These are phyloP conservation scores for Mimumesa dahlbomi DNA, from an alignment of 2,888 invertebrate species.

Conservation along the genomic window DNA sequence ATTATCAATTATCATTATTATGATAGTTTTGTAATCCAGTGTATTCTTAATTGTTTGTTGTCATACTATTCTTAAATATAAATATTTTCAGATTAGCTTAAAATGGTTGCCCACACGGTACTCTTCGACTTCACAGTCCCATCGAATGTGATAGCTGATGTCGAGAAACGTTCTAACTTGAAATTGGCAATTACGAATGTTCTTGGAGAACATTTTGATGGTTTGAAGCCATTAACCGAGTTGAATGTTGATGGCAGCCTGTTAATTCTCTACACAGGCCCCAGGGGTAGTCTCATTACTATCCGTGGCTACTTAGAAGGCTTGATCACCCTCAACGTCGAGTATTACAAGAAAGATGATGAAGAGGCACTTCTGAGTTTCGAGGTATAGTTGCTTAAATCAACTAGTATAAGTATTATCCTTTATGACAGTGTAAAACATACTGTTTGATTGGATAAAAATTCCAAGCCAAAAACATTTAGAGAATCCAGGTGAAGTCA, in stretches of 20 bases:
- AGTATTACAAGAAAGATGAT: conserved; percentile 89
- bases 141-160: conserved; percentile 85
- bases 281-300: conserved; percentile 86
- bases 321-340: conserved; percentile 90
- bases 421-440: too few relatives aligned
- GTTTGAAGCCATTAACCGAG: conserved; percentile 86
- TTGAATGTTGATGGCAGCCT: conserved; percentile 87
- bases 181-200: conserved; percentile 86
- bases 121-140: conserved; percentile 90
- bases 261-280: conserved; percentile 87
- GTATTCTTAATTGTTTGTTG: too few relatives aligned
- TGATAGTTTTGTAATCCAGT: background rate
- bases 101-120: conserved; percentile 90
- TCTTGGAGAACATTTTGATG: conserved; percentile 87
- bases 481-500: too few relatives aligned
- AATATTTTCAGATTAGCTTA: conserved; percentile 39
- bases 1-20: background rate
- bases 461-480: too few relatives aligned
- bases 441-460: too few relatives aligned
- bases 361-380: conserved; percentile 88
- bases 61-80: background rate
- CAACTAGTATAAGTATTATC: background rate
- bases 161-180: conserved; percentile 85
- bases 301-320: conserved; percentile 89
- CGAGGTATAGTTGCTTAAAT: conserved; percentile 85